These are phyloP conservation scores for Nasonia giraulti DNA, from an alignment of 1,140 invertebrate genomes.

Conservation along the genomic window DNA sequence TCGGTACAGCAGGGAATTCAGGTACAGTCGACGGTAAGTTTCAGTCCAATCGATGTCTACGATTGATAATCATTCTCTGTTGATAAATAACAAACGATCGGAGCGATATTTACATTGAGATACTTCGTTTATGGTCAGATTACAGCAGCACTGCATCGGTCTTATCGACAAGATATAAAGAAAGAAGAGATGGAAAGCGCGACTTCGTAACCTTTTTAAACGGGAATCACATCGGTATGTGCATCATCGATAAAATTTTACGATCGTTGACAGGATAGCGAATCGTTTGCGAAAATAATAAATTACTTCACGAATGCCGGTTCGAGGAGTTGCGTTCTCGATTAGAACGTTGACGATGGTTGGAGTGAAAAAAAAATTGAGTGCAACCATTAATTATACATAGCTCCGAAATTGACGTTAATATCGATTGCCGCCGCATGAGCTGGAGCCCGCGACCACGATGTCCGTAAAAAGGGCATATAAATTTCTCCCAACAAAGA, in stretches of 20 bases:
- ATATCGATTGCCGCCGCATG: background rate
- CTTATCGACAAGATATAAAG: too few relatives aligned
- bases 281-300: too few relatives aligned
- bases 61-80: background rate
- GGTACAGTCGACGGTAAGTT: too few relatives aligned
- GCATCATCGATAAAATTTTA: too few relatives aligned
- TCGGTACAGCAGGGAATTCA: background rate
- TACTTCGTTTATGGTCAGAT: too few relatives aligned
- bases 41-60: background rate
- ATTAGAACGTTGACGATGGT: background rate
- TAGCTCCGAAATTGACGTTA: background rate
- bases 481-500: slow-evolving; percentile 31
- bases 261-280: too few relatives aligned
- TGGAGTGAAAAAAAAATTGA: background rate
- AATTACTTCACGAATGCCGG: too few relatives aligned
- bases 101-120: too few relatives aligned
- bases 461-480: slow-evolving; percentile 28
- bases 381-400: background rate
- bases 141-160: too few relatives aligned
- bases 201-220: background rate
- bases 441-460: background rate
- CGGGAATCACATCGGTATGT: background rate
- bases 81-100: background rate
- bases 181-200: too few relatives aligned
- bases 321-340: background rate